Base-by-base conservation (phyloP, 1,140 invertebrate species). In the Drosophila arawakana region DNA sequence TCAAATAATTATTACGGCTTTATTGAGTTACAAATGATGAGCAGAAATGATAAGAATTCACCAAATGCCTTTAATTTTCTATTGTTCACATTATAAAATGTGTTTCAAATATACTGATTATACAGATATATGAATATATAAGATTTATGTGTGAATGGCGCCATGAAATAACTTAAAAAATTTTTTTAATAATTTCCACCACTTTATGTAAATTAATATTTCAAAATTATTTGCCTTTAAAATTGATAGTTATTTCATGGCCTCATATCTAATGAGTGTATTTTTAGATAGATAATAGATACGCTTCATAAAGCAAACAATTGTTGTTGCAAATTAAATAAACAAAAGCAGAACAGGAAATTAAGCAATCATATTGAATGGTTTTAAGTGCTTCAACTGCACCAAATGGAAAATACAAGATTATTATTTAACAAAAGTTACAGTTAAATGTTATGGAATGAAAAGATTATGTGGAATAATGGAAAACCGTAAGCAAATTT, bases 1-100 rank as follows among this genome's bases (percentile, higher is more conserved):
- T n/a, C 11, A 55, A 46, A 49, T 41, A 44, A 65, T 50, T 61
- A 10, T 54, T 47, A 75, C 43, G 59, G 54, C 77, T 82, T 86
- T 73, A 80, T 73, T 79, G 47, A 59, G 59, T 70, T 75, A 37
- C 65, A 65, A 60, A 39, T 65, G 57, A 73, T 59, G 50, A 69
- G 54, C 41, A 25, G 44, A 61, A 61, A 69, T 58, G 58, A 47
- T 52, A 44, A 55, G 41, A 81, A 85, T 76, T 91, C 89, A 91
- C 89, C 63, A 78, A 91, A 69, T 91, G 89, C 89, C 89, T 91
- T 89, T 91, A 61, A 76, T 81, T 91, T 83, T 90, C 61, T 34
- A 70, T 74, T 73, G 47, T 60, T 73, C 44, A 60, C 63, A 71
- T 71, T 68, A 49, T 9, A 71, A 58, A 50, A 6, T 13, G 30